phyloP scores from a whole-genome alignment of 2,797 vertebrate genomes.

The Parotocinclus haroldoi region DNA sequence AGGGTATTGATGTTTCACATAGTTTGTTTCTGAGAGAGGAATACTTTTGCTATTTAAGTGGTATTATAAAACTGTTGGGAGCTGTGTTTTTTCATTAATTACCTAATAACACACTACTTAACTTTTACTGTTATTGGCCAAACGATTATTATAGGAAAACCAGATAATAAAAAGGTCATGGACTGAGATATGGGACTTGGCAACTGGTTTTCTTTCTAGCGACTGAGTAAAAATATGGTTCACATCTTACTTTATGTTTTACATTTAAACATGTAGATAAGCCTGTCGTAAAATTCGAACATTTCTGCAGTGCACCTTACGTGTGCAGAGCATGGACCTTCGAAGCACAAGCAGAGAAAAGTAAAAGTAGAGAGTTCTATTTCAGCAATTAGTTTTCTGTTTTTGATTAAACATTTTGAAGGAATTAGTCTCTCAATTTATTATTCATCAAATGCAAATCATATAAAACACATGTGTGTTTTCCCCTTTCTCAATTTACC shows the following conservation, averaged over 20 bases:
- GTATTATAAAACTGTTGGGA: conserved; percentile 3
- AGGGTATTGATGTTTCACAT: conserved; percentile 11
- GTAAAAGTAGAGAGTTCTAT: too few relatives aligned
- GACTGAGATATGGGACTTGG: neutral
- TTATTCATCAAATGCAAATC: conserved; percentile 36
- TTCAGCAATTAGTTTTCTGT: too few relatives aligned
- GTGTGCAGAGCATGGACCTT: too few relatives aligned
- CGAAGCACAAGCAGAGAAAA: too few relatives aligned
- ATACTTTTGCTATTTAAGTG: conserved; percentile 1
- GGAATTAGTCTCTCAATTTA: conserved; percentile 19
- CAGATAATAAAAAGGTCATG: neutral
- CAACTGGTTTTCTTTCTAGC: too few relatives aligned
- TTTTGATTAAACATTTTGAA: neutral
- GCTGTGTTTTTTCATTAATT: conserved; percentile 18
- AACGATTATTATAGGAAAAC: neutral
- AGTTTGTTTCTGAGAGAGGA: neutral
- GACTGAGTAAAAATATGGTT: too few relatives aligned
- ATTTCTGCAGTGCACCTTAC: too few relatives aligned
- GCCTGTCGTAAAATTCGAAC: too few relatives aligned
- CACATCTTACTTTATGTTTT: too few relatives aligned
- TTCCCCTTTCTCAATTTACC: conserved; percentile 33
- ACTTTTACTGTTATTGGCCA: conserved; percentile 4
- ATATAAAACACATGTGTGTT: conserved; percentile 30
- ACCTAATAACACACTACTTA: neutral
- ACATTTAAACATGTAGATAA: too few relatives aligned